phyloP scores from a whole-genome alignment of 2,113 vertebrate species.

The Prinia subflava region DNA sequence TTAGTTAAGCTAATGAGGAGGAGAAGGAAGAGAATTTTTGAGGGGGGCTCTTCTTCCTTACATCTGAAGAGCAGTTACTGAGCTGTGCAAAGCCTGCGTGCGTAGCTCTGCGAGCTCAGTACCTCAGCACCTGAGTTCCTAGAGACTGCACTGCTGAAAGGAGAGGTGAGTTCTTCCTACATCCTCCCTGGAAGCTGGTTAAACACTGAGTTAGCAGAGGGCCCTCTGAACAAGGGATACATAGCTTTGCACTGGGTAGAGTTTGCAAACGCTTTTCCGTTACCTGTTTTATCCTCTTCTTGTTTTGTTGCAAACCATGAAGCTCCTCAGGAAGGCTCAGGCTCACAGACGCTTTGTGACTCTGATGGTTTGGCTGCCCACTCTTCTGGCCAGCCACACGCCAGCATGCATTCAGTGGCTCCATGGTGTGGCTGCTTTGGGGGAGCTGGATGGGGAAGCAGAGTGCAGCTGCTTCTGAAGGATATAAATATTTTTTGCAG shows the following conservation, averaged over 20 bases:
- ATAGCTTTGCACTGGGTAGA: neutral
- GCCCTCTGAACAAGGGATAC: neutral
- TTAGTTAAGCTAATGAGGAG: conserved; percentile 19
- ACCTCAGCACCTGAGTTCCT: neutral
- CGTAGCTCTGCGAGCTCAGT: neutral
- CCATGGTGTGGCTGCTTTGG: neutral
- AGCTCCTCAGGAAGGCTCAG: neutral
- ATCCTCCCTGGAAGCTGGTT: neutral
- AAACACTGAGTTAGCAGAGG: neutral
- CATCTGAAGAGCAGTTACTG: neutral
- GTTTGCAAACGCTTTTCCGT: neutral
- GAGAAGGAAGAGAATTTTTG: conserved; percentile 33
- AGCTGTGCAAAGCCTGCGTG: neutral
- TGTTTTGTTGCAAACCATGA: neutral
- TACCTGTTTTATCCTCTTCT: neutral
- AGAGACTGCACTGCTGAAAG: neutral
- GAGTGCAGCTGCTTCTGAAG: conserved; percentile 47
- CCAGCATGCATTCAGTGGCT: neutral
- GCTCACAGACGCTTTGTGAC: neutral
- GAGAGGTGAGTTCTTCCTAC: neutral
- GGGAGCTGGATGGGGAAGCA: conserved; percentile 11
- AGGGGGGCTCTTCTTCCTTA: neutral
- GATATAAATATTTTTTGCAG: conserved; percentile 44
- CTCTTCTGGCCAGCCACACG: neutral
- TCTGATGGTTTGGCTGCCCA: neutral